Evolutionary conservation across 2,888 invertebrate species (phyloP).

Genomic region (Limenitis arthemis): DNA sequence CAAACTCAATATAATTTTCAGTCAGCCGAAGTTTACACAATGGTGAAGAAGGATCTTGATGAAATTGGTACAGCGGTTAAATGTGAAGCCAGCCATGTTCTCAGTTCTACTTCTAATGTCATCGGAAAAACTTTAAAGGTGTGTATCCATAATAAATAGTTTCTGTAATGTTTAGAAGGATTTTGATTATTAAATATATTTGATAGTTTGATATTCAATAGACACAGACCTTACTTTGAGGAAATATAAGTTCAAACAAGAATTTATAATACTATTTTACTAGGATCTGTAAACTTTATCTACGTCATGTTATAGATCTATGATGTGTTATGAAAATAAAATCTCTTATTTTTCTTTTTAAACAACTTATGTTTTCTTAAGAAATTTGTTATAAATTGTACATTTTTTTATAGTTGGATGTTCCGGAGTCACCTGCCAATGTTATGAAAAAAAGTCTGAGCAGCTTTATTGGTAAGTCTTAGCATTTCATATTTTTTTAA

Average conservation of each 20-base stretch:
- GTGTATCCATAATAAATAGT: background rate
- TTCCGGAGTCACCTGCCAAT: conserved; percentile 79
- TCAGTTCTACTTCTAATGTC: conserved; percentile 75
- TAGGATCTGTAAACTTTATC: too few species aligned
- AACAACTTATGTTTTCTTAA: background rate
- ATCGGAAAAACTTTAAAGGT: conserved; percentile 81
- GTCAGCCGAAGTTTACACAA: conserved; percentile 82
- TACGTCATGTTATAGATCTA: background rate
- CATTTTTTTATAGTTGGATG: conserved; percentile 72
- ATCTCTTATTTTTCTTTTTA: background rate
- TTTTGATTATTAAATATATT: background rate
- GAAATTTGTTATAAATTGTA: background rate
- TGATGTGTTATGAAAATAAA: background rate
- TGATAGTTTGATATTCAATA: background rate
- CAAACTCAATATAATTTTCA: conserved; percentile 37
- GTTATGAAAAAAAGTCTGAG: conserved; percentile 81
- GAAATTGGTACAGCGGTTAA: conserved; percentile 82
- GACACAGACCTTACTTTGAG: too few species aligned
- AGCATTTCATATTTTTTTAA: too few species aligned
- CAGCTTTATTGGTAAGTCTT: conserved; percentile 73
- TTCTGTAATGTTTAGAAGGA: too few species aligned
- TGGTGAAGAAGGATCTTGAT: conserved; percentile 83
- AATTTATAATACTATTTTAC: too few species aligned
- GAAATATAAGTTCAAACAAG: too few species aligned
- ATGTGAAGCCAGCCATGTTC: conserved; percentile 78